These are phyloP conservation scores for Casuarius casuarius DNA, from an alignment of 2,113 vertebrate species.

Conservation along the genomic window DNA sequence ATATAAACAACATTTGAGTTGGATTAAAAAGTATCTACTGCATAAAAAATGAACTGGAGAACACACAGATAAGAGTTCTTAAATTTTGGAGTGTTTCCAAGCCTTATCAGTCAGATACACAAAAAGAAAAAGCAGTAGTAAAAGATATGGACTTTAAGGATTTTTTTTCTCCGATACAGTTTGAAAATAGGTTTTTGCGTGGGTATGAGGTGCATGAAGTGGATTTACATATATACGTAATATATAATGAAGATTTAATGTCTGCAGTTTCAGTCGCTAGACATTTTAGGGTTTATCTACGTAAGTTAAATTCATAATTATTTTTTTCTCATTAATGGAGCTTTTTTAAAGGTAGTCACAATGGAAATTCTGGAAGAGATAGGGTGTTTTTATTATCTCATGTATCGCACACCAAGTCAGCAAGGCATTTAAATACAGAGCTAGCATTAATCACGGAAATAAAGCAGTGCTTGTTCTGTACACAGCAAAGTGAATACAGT, in stretches of 20 bases:
- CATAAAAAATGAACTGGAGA: background rate
- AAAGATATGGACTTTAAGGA: background rate
- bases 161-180: background rate
- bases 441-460: slow-evolving; percentile 38
- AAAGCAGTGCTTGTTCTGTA: slow-evolving; percentile 42
- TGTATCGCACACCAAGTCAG: slow-evolving; percentile 6
- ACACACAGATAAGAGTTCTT: background rate
- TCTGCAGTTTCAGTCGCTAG: background rate
- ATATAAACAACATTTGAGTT: slow-evolving; percentile 43
- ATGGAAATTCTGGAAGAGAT: slow-evolving; percentile 12
- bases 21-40: slow-evolving; percentile 25
- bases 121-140: background rate
- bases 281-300: background rate
- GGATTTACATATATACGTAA: background rate
- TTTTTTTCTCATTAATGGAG: slow-evolving; percentile 7
- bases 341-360: slow-evolving; percentile 29
- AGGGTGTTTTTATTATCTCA: background rate
- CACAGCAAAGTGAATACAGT: background rate
- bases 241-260: background rate
- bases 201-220: background rate
- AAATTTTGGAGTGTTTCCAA: background rate
- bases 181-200: background rate
- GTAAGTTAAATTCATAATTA: background rate
- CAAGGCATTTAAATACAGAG: slow-evolving; percentile 38
- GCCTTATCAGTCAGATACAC: background rate